Base-by-base conservation (phyloP, 2,797 vertebrate species). In the Sebastolobus alascanus region DNA sequence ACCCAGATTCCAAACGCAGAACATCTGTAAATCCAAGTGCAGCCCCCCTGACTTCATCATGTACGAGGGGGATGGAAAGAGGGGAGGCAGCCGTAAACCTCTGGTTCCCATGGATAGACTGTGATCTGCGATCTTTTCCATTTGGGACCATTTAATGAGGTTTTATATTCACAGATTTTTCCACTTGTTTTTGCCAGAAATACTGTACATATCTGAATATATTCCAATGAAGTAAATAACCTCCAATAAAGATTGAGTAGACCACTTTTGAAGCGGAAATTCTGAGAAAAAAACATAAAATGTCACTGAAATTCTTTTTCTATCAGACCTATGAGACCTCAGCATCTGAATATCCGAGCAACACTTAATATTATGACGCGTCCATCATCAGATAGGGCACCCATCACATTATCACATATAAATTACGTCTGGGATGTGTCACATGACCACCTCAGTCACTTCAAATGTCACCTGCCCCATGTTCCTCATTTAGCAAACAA, bases 1-100 rank as follows among this genome's bases (percentile, higher is more conserved):
- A 94, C 95, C 94, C 89, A 96, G 84, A 95, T 96, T 94, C 93
- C 84, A 78, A 88, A 93, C 83, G 65, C 69, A 73, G 83, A 94
- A 95, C 94, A 95, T 95, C 94, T 96, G 94, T 90, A 95, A 87
- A 83, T 85, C 85, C 50, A 73, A 74, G 79, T 6, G 67, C 85
- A 84, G 90, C 76, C 71, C 27, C 27, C 7, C 68, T 68, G 79
- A 82, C 66, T 37, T 33, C 76, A 81, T 80, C 89, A 83, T 79
- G 82, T 37, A 73, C 1, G 2, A 79, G 18, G 58, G 60, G 60
- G 68, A 87, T 70, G 69, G 80, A 83, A 68, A 72, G 43, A 40
- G 31, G 8, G 29, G 29, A 61, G 50, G 14, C 60, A 46, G 67
- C 68, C 4, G 54, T 73, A 75, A 54, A 70, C 25, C 55, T 63